Evolutionary conservation across 2,888 invertebrate genomes (phyloP), one percentile per base, ranked within the genome.

Genomic region (Euproctis similis): DNA sequence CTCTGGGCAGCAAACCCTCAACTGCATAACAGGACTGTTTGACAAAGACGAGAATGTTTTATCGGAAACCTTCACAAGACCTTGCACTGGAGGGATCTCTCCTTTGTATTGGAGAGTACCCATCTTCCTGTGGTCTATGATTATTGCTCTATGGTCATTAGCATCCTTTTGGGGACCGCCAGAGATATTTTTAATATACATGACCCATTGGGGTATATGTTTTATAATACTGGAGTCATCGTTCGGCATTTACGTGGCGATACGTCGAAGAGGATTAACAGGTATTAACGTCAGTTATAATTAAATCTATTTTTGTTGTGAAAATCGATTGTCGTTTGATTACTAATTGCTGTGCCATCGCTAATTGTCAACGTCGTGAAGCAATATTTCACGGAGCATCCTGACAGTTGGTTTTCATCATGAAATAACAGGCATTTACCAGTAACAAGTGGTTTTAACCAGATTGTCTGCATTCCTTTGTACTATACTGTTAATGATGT

Each of bases 161-260:
- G 39, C 58, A 1, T 59, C 50, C 36, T 78, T 82, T 53, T 81
- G 81, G 78, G 78, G 78, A 9, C 72, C 75, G 1, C 54, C 56
- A 1, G 69, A 67, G 35, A 82, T 74, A 63, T 87, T 78, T 61
- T 65, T 84, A 33, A 58, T 87, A 10, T 87, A 86, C 51, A 82
- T 87, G 71, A 87, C 87, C 3, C 85, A 87, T 46, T 87, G 87
- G 86, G 87, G 86, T 2, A 63, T 86, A 17, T 40, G 77, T 2
- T 56, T 84, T 28, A 69, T 84, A 23, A 55, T 75, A 26, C 32
- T 73, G 22, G 78, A 82, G 42, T 62, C 75, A 1, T 39, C 62
- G 5, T 73, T 82, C 31, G 82, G 81, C 8, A 70, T 80, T 36
- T 32, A 67, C 10, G 76, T 78, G 4, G 56, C 71, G 25, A 39